These are phyloP conservation scores for Penaeus monodon DNA, from an alignment of 2,888 invertebrate genomes.

Conservation along the genomic window DNA sequence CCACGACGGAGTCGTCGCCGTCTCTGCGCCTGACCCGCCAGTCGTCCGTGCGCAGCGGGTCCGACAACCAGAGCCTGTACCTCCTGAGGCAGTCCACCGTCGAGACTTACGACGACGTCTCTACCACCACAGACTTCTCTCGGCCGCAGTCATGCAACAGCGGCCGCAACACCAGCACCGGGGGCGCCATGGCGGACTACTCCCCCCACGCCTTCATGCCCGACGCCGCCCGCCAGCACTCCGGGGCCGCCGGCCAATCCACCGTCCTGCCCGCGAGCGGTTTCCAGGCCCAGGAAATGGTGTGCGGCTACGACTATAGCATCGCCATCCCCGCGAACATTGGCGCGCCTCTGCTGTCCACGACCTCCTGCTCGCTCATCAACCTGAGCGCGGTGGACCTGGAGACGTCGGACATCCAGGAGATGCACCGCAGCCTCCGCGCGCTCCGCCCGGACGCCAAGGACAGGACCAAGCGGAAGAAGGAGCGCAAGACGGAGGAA, in stretches of 20 bases:
- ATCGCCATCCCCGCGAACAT: constrained; percentile 38
- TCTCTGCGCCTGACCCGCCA: constrained; percentile 59
- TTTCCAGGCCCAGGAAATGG: too few species aligned
- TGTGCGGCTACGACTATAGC: too few species aligned
- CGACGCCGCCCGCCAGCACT: constrained; percentile 37
- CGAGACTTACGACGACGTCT: constrained; percentile 61
- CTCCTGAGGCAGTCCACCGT: constrained; percentile 62
- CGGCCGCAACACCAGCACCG: constrained; percentile 44
- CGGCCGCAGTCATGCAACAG: constrained; percentile 62
- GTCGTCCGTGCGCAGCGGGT: constrained; percentile 60
- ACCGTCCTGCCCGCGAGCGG: constrained; percentile 38
- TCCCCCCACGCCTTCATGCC: constrained; percentile 39
- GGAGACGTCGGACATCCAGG: constrained; percentile 52
- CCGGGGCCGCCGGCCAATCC: constrained; percentile 29
- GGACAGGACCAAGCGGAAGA: constrained; percentile 23
- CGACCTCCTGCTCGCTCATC: constrained; percentile 61
- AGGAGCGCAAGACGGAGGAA: constrained; percentile 68
- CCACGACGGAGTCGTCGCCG: constrained; percentile 60
- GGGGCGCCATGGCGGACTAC: constrained; percentile 36
- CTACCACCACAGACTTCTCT: constrained; percentile 54
- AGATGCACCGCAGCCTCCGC: constrained; percentile 50
- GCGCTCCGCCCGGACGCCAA: constrained; percentile 9
- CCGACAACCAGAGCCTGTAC: constrained; percentile 62
- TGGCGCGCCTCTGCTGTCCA: constrained; percentile 52
- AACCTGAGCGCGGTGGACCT: constrained; percentile 62